Percentiles rank a stretch among this genome's conserved stretches.
Evolutionary conservation across 2,888 invertebrate species (phyloP).

Genomic region (Rhogogaster chlorosoma): DNA sequence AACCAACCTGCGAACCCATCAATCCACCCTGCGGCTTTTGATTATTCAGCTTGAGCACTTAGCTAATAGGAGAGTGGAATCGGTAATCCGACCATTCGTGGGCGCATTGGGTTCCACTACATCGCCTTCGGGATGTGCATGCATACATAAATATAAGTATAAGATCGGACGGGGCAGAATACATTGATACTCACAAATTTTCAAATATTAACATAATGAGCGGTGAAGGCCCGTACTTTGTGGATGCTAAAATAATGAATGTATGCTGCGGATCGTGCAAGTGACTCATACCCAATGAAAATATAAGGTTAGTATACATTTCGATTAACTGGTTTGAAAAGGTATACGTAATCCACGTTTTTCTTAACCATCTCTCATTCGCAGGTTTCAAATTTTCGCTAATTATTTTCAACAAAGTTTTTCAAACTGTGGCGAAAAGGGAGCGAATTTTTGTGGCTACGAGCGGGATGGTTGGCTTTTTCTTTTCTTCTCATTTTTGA

Average conservation of each 20-base stretch:
- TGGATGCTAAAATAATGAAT: background rate
- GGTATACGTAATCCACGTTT: too few relatives aligned
- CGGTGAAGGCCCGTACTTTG: background rate
- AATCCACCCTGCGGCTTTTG: conserved; percentile 31
- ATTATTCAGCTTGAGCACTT: conserved; percentile 45
- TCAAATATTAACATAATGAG: background rate
- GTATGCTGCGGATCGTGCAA: background rate
- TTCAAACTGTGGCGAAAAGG: too few relatives aligned
- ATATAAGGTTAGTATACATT: too few relatives aligned
- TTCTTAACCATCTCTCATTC: too few relatives aligned
- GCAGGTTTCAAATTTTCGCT: too few relatives aligned
- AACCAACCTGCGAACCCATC: conserved; percentile 22
- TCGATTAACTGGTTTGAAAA: too few relatives aligned
- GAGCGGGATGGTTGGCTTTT: too few relatives aligned
- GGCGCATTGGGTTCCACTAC: conserved; percentile 36
- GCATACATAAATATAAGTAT: background rate
- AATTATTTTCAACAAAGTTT: too few relatives aligned
- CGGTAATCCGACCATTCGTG: conserved; percentile 19
- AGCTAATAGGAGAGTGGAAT: conserved; percentile 43
- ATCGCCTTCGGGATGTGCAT: background rate
- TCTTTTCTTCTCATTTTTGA: too few relatives aligned
- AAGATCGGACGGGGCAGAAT: background rate
- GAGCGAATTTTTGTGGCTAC: too few relatives aligned
- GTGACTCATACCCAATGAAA: too few relatives aligned
- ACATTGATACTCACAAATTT: background rate